Percentiles rank a stretch among this genome's conserved stretches.
Conservation (phyloP, 1,140 invertebrate genomes). For the Rhizoglyphus robini region DNA sequence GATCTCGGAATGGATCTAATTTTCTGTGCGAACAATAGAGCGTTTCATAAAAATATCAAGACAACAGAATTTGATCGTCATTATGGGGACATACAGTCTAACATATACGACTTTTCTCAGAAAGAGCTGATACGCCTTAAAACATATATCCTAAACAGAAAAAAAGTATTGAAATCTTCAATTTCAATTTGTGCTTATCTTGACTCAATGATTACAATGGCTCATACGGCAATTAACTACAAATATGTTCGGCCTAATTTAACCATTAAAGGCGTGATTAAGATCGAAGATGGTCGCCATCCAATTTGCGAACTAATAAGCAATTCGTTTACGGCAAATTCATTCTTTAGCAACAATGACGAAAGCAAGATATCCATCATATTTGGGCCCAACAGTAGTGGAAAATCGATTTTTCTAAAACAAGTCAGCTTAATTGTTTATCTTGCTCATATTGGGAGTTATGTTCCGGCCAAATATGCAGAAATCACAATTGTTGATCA, state of each 20-base stretch:
- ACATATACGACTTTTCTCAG: slow-evolving; percentile 57
- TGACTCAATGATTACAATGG: slow-evolving; percentile 59
- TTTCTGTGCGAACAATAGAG: slow-evolving; percentile 41
- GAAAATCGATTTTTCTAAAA: slow-evolving; percentile 82
- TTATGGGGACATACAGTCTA: slow-evolving; percentile 56
- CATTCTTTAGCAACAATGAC: slow-evolving; percentile 41
- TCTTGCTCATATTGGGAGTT: slow-evolving; percentile 75
- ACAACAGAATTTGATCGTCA: slow-evolving; percentile 47
- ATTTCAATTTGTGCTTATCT: slow-evolving; percentile 51
- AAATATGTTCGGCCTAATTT: slow-evolving; percentile 55
- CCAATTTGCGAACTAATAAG: slow-evolving; percentile 53
- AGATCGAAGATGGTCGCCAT: slow-evolving; percentile 58
- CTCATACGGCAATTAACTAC: slow-evolving; percentile 50
- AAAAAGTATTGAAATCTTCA: slow-evolving; percentile 44
- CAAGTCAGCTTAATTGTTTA: slow-evolving; percentile 60
- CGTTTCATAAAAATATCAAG: slow-evolving; percentile 57
- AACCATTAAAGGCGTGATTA: slow-evolving; percentile 41
- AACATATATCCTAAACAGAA: slow-evolving; percentile 46
- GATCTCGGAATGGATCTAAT: slow-evolving; percentile 53
- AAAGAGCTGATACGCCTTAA: slow-evolving; percentile 55
- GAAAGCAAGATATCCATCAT: slow-evolving; percentile 54
- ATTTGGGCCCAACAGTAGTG: slow-evolving; percentile 76
- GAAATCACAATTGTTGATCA: slow-evolving; percentile 52
- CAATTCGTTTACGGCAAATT: slow-evolving; percentile 56
- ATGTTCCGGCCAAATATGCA: slow-evolving; percentile 62